A percentile compares a stretch with the other conserved stretches of the same genome.
Conservation (phyloP, 1,140 invertebrate genomes). For the Doryteuthis pealeii region DNA sequence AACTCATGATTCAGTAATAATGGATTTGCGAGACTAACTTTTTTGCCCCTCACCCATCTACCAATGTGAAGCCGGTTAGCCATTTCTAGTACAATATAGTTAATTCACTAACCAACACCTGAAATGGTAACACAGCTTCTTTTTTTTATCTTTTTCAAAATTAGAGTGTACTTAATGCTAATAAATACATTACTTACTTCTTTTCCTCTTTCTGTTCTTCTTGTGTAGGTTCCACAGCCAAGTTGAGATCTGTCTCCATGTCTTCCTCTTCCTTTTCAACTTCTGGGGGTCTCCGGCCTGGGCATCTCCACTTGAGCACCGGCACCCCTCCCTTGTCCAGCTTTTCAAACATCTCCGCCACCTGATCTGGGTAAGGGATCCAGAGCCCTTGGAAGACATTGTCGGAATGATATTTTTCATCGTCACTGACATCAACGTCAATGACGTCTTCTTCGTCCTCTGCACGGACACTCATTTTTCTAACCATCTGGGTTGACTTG, state of each 20-base stretch:
- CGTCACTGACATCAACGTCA: conserved; percentile 9
- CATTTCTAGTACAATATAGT: too few relatives aligned
- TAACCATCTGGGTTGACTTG: conserved; percentile 7
- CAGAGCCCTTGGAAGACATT: conserved; percentile 7
- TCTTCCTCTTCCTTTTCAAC: conserved; percentile 9
- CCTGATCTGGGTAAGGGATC: conserved; percentile 7
- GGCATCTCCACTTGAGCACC: conserved; percentile 2
- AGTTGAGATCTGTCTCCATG: not conserved
- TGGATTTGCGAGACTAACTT: too few relatives aligned
- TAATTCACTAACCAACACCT: too few relatives aligned
- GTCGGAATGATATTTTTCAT: conserved; percentile 1
- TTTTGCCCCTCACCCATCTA: too few relatives aligned
- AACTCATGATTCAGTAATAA: too few relatives aligned
- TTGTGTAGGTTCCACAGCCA: not conserved
- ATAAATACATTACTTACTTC: conserved; percentile 11
- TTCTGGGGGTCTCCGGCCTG: not conserved
- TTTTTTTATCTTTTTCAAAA: too few relatives aligned
- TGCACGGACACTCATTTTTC: conserved; percentile 6
- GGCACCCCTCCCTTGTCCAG: conserved; percentile 5
- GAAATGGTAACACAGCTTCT: too few relatives aligned
- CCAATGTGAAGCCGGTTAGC: too few relatives aligned
- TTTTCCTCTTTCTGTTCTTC: conserved; percentile 13
- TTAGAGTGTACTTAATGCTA: too few relatives aligned
- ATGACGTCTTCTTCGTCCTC: conserved; percentile 6
- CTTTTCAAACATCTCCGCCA: conserved; percentile 10